Base-by-base conservation (phyloP, 2,797 vertebrate species). In the Vireo griseus region DNA sequence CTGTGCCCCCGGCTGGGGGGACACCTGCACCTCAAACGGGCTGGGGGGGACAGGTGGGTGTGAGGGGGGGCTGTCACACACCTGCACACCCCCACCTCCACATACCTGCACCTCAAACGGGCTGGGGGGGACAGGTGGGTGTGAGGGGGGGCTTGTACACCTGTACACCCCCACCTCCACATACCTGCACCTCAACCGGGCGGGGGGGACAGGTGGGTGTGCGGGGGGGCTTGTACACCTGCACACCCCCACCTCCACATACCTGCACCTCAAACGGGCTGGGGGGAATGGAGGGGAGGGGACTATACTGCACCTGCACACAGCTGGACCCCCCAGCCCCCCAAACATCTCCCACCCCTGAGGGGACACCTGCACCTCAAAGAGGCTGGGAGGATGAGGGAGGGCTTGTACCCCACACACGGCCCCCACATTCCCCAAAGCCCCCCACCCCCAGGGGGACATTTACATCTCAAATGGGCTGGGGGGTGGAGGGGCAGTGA, bases 11-110 rank as follows among this genome's bases (percentile, higher is more conserved):
- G 98, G 98, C 71, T 99, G 99, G 4, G 96, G 96, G 28, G 98
- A 97, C 87, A 99, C 98, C 94, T 98, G 98, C 44, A 99, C 99
- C 92, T 99, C 99, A 7, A 99, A 99, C 4, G 99, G 99, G 67
- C 99, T 99, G 91, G 11, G 28, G 28, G n/a, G 17, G 5, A 61
- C 40, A 61, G 54, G 33, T 15, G 13, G 39, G 39, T 40, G 39
- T 40, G 39, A 39, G 39, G 39, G 39, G 39, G 39, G 39, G 39
- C 39, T 40, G 39, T 39, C 11, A 39, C 39, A 39, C 39, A 39
- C 39, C 39, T 39, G 39, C 13, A 13, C 39, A 39, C 39, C 39
- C 39, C 39, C 39, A 39, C 11, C 10, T 13, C 39, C 39, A 39
- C 39, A 39, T 13, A 39, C 39, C 39, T 39, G 40, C 40, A 40